phyloP scores from a whole-genome alignment of 1,140 invertebrate species.

The Vanessa tameamea region DNA sequence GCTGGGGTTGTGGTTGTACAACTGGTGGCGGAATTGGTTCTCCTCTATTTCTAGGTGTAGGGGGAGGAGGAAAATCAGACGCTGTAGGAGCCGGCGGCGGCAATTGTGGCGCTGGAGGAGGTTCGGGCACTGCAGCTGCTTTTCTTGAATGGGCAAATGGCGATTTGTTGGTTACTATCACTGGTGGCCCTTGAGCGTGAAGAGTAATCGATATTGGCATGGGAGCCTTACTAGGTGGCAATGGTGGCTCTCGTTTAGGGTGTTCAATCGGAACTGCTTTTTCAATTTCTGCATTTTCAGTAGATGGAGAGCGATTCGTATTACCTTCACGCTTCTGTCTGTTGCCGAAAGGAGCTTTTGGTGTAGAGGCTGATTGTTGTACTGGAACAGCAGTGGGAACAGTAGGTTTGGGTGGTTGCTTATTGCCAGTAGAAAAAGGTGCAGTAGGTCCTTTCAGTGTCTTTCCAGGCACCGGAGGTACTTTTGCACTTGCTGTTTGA shows the following conservation, averaged over 20 bases:
- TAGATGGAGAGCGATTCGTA: conserved; percentile 65
- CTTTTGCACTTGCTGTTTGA: conserved; percentile 49
- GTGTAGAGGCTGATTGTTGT: conserved; percentile 68
- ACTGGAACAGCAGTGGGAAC: conserved; percentile 69
- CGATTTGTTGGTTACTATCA: conserved; percentile 74
- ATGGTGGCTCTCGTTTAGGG: conserved; percentile 61
- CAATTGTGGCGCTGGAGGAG: conserved; percentile 61
- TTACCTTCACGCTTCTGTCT: conserved; percentile 72
- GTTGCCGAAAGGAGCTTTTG: conserved; percentile 77
- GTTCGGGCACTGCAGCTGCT: conserved; percentile 54
- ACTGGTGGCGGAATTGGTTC: conserved; percentile 59
- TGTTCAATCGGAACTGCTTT: conserved; percentile 52
- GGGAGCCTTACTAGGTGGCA: conserved; percentile 68
- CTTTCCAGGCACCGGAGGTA: conserved; percentile 56
- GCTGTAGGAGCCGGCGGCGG: conserved; percentile 73
- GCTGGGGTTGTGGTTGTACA: conserved; percentile 59
- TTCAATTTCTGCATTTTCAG: conserved; percentile 56
- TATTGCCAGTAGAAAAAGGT: conserved; percentile 63
- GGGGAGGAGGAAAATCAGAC: conserved; percentile 78
- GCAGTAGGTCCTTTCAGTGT: conserved; percentile 62
- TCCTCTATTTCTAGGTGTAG: conserved; percentile 69
- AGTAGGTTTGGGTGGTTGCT: conserved; percentile 59
- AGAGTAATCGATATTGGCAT: conserved; percentile 73
- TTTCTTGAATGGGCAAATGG: conserved; percentile 76
- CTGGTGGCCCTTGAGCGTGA: conserved; percentile 63